Evolutionary conservation across 2,113 vertebrate genomes (phyloP), one percentile per base, ranked within the genome.

Genomic region (Malurus alboscapulatus): DNA sequence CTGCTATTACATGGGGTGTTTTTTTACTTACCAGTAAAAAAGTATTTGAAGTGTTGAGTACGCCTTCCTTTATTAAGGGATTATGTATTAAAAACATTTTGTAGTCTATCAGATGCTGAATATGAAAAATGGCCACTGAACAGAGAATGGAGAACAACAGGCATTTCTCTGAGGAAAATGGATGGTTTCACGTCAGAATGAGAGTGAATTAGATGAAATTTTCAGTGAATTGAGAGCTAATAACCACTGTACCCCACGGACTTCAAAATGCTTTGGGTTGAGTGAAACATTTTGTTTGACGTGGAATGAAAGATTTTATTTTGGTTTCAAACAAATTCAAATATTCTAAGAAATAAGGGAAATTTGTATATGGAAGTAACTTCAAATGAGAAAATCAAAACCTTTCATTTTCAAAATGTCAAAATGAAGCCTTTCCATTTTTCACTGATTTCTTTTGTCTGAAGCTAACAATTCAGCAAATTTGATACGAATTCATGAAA

Each of bases 361-460:
- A 88, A 93, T 81, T 87, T 94, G 73, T 96, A 87, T 88, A 72
- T 14, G 16, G 94, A 90, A 88, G 86, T 93, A 71, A 93, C 86
- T 94, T 93, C 40, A 93, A 93, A 90, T 93, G 63, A 88, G 80
- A 92, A 96, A 94, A 95, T 95, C 90, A 95, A 94, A 95, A 88
- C 88, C 83, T 94, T 96, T 96, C 90, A 94, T 96, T 96, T 96
- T 80, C 59, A 92, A 96, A 95, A 94, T 93, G 83, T 80, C 83
- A 95, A 93, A 95, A 93, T 95, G 76, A 93, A 92, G 95, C 73
- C 86, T 94, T 90, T 90, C 80, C 72, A 62, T 93, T 95, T 96
- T 93, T 84, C 95, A 48, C 85, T 96, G 96, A 96, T 96, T 96
- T 95, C 88, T 92, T 96, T 96, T 96, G 92, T 96, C 92, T 77